Conservation (phyloP, 2,113 vertebrate genomes). For the Mus spicilegus region DNA sequence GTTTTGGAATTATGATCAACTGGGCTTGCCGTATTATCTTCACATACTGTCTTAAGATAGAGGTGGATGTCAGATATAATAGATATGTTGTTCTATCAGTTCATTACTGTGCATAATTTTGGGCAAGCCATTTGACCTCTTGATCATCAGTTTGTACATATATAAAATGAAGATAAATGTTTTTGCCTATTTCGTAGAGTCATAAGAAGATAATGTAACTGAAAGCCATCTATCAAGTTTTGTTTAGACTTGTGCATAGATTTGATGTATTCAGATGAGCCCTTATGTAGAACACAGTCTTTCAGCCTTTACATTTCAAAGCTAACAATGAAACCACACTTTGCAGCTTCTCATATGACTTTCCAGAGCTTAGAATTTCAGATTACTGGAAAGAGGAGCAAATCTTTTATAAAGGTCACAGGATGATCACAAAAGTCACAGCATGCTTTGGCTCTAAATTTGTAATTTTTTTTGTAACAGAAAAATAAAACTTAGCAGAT, state of each 20-base stretch:
- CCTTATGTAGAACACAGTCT: slow-evolving; percentile 33
- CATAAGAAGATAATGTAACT: not conserved
- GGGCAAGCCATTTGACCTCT: not conserved
- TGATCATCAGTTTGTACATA: not conserved
- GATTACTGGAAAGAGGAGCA: not conserved
- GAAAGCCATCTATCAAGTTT: slow-evolving; percentile 17
- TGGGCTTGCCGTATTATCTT: not conserved
- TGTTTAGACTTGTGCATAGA: not conserved
- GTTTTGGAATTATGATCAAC: not conserved
- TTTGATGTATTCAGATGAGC: not conserved
- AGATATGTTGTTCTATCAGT: not conserved
- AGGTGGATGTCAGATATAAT: too few species aligned
- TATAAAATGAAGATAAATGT: slow-evolving; percentile 35
- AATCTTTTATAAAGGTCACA: slow-evolving; percentile 15
- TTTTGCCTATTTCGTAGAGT: not conserved
- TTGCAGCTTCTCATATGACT: not conserved
- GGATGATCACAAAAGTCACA: not conserved
- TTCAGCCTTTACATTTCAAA: slow-evolving; percentile 32
- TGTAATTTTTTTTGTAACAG: not conserved
- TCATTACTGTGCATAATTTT: not conserved
- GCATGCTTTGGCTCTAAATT: not conserved
- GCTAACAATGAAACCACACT: not conserved
- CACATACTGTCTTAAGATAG: not conserved
- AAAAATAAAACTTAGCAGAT: not conserved
- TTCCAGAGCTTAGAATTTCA: not conserved